A percentile compares a stretch with the other conserved stretches of the same genome.
Conservation (phyloP, 2,888 invertebrate genomes). For the Thecophora atra region DNA sequence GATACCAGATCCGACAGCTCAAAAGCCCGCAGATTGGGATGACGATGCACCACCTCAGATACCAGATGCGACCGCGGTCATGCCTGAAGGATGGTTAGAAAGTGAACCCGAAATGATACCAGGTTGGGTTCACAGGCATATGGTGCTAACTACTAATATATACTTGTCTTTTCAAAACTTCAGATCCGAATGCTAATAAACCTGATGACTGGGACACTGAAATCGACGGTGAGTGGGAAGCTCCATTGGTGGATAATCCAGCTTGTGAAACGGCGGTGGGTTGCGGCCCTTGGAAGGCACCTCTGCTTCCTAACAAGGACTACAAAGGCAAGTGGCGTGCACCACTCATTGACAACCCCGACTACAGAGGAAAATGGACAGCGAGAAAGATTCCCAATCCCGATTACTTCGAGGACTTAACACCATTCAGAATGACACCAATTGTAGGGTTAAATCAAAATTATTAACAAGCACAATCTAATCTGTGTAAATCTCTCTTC, state of each 20-base stretch:
- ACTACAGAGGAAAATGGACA: constrained; percentile 95
- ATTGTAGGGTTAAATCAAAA: constrained; percentile 76
- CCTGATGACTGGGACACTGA: constrained; percentile 98
- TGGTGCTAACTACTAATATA: not conserved
- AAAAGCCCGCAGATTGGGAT: constrained; percentile 97
- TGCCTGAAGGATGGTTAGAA: constrained; percentile 93
- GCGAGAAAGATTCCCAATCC: constrained; percentile 90
- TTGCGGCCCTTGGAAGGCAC: constrained; percentile 91
- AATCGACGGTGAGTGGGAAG: constrained; percentile 99
- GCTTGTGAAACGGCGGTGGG: constrained; percentile 81
- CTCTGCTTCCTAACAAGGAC: constrained; percentile 85
- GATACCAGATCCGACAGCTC: constrained; percentile 88
- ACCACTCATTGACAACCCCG: constrained; percentile 89
- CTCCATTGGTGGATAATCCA: constrained; percentile 91
- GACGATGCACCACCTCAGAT: constrained; percentile 93
- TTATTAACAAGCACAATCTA: too few species aligned
- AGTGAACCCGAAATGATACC: constrained; percentile 87
- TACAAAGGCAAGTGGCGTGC: constrained; percentile 95
- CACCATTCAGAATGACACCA: constrained; percentile 89
- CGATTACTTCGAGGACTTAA: constrained; percentile 87
- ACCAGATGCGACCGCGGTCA: constrained; percentile 81
- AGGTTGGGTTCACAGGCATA: constrained; percentile 40
- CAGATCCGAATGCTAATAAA: constrained; percentile 84
- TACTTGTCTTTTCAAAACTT: not conserved
- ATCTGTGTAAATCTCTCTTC: too few species aligned